Conservation (phyloP, 2,888 invertebrate genomes). For the Nephrotoma guestfalica region DNA sequence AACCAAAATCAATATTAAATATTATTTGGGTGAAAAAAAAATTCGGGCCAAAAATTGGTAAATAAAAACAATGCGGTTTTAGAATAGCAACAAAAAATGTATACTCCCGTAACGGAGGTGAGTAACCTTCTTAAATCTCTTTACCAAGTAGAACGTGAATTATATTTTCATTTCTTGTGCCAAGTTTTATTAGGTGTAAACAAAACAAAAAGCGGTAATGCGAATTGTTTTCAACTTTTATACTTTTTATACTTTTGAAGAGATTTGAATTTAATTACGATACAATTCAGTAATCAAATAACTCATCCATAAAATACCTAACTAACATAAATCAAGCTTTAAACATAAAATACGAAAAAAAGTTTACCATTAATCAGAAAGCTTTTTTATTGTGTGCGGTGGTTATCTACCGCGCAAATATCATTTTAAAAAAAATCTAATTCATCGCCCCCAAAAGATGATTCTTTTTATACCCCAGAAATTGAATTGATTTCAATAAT, state of each 20-base stretch:
- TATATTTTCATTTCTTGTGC: not conserved
- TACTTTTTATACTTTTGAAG: not conserved
- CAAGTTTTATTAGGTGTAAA: not conserved
- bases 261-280: not conserved
- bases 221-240: not conserved
- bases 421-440: not conserved
- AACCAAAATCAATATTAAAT: not conserved
- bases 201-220: not conserved
- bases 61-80: not conserved
- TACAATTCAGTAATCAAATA: not conserved
- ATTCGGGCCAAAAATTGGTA: not conserved
- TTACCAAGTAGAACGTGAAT: not conserved
- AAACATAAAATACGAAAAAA: not conserved
- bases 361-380: not conserved
- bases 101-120: not conserved
- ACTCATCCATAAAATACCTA: not conserved
- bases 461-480: not conserved
- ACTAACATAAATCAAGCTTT: not conserved
- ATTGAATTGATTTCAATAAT: not conserved
- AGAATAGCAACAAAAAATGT: not conserved
- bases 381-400: not conserved
- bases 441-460: not conserved
- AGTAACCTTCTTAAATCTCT: not conserved
- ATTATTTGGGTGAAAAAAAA: not conserved
- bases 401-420: not conserved